Evolutionary conservation across 53 echinoderm and acorn worm genomes (phyloP).

Genomic region (Arbacia lixula): DNA sequence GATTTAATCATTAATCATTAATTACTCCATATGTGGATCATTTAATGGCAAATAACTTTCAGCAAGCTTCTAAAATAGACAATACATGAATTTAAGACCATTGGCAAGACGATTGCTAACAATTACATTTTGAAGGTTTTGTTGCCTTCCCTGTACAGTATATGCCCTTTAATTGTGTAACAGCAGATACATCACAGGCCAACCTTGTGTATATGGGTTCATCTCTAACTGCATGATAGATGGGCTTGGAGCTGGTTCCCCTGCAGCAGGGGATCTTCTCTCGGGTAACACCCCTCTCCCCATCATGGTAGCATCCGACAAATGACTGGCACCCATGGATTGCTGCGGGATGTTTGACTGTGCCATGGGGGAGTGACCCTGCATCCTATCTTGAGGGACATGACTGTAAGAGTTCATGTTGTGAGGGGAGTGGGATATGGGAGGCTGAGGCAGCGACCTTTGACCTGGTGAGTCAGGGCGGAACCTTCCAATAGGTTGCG

Average conservation of each 20-base stretch:
- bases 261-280: constrained; percentile 38
- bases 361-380: background rate
- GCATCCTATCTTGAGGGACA: constrained; percentile 18
- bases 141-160: no score
- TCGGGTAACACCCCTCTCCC: constrained; percentile 25
- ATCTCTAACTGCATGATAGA: constrained; percentile 11
- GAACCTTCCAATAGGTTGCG: constrained; percentile 30
- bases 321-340: background rate
- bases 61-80: no score
- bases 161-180: no score
- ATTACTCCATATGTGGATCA: no score
- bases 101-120: no score
- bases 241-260: constrained; percentile 19
- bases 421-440: constrained; percentile 21
- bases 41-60: no score
- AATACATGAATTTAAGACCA: no score
- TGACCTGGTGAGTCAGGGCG: background rate
- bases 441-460: constrained; percentile 23
- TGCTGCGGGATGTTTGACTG: constrained; percentile 18
- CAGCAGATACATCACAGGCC: no score
- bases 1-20: no score
- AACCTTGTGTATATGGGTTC: constrained; percentile 26
- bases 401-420: background rate
- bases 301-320: constrained; percentile 22
- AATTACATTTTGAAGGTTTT: no score